phyloP scores from a whole-genome alignment of 2,797 vertebrate genomes.

The Trichosurus vulpecula region DNA sequence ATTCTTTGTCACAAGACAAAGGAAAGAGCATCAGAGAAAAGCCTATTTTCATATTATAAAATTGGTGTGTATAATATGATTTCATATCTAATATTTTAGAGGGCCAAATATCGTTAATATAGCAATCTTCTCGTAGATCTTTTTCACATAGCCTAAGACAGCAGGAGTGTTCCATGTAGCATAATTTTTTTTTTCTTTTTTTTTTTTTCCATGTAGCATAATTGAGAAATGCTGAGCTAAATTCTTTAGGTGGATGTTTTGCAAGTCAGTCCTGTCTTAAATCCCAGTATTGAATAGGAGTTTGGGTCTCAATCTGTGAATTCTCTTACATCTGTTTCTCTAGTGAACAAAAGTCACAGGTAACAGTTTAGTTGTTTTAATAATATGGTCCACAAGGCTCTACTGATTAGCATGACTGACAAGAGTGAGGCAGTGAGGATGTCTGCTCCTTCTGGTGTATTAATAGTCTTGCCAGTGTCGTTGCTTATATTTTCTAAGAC shows the following conservation, averaged over 20 bases:
- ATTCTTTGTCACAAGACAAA: background rate
- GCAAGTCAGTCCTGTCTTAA: background rate
- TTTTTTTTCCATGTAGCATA: background rate
- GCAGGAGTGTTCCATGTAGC: background rate
- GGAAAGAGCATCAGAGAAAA: background rate
- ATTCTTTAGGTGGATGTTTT: background rate
- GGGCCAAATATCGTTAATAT: background rate
- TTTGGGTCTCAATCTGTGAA: constrained; percentile 1
- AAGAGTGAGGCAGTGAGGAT: background rate
- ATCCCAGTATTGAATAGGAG: background rate
- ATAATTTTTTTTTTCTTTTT: no score
- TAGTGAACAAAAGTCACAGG: background rate
- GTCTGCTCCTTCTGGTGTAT: no score
- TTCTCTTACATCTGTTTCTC: constrained; percentile 17
- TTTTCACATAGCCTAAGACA: background rate
- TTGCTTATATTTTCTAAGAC: background rate
- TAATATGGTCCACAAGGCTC: background rate
- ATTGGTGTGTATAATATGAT: background rate
- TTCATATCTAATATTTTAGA: background rate
- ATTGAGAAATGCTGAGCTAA: background rate
- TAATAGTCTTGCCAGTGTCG: no score
- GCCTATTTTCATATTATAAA: background rate
- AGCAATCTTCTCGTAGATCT: background rate
- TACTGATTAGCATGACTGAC: constrained; percentile 20
- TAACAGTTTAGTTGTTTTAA: constrained; percentile 30